phyloP scores from a whole-genome alignment of 2,797 vertebrate genomes.

The Delichon dasypus region DNA sequence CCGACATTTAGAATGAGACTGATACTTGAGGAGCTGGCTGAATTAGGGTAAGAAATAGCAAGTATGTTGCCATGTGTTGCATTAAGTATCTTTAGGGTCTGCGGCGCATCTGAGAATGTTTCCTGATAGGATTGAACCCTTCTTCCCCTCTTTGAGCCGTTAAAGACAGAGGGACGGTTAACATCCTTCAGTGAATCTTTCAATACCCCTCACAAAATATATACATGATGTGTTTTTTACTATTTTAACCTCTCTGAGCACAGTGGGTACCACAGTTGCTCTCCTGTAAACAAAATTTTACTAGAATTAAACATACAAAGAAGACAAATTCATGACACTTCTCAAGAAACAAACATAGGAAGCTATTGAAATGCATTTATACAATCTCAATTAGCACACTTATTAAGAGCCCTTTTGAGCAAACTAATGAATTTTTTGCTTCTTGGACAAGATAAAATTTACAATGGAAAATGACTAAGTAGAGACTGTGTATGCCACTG shows the following conservation, averaged over 20 bases:
- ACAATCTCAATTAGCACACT: slow-evolving; percentile 58
- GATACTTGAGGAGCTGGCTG: not conserved
- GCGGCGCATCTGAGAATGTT: not conserved
- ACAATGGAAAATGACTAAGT: slow-evolving; percentile 47
- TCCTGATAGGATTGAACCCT: not conserved
- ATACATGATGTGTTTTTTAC: not conserved
- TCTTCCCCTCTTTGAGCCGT: not conserved
- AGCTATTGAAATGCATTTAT: slow-evolving; percentile 45
- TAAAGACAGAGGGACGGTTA: not conserved
- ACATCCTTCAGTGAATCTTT: slow-evolving; percentile 13
- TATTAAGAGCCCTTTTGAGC: slow-evolving; percentile 50
- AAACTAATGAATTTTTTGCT: slow-evolving; percentile 63
- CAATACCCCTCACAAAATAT: not conserved
- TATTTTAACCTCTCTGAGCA: slow-evolving; percentile 27
- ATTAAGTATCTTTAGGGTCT: not conserved
- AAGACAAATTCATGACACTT: slow-evolving; percentile 8
- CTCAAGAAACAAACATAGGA: slow-evolving; percentile 51
- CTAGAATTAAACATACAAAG: slow-evolving; percentile 19
- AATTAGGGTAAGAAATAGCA: not conserved
- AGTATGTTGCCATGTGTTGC: not conserved
- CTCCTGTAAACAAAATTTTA: slow-evolving; percentile 26
- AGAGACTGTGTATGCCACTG: slow-evolving; percentile 9
- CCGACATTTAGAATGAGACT: not conserved
- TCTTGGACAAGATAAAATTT: slow-evolving; percentile 59
- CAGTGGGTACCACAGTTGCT: not conserved